Percentiles rank a stretch among this genome's conserved stretches.
Conservation (phyloP, 2,113 vertebrate species). For the Anarrhichthys ocellatus region DNA sequence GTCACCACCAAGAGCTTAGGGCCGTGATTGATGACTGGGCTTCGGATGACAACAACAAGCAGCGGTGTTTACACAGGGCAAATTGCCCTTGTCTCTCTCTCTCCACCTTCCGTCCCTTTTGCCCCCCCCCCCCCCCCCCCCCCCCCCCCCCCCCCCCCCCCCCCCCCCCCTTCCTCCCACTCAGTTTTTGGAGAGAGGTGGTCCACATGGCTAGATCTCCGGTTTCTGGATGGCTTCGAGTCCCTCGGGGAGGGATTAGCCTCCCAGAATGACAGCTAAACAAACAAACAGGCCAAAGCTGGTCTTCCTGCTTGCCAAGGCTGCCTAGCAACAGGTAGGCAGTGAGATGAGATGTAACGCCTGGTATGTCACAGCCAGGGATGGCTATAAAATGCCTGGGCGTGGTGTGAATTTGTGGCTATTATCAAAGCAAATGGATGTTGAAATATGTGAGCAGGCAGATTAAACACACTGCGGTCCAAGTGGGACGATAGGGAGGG, state of each 20-base stretch:
- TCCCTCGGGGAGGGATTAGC: constrained; percentile 73
- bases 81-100: constrained; percentile 77
- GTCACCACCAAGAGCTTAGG: constrained; percentile 63
- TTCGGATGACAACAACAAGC: constrained; percentile 74
- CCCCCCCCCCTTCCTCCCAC: constrained; percentile 1
- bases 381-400: constrained; percentile 60
- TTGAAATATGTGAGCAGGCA: constrained; percentile 35
- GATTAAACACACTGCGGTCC: constrained; percentile 9
- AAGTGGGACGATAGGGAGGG: not conserved
- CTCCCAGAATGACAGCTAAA: constrained; percentile 74
- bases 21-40: constrained; percentile 75
- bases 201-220: constrained; percentile 68
- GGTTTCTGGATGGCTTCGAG: constrained; percentile 66
- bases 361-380: constrained; percentile 36
- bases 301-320: constrained; percentile 63
- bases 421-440: constrained; percentile 32
- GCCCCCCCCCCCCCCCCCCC: not conserved
- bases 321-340: constrained; percentile 83
- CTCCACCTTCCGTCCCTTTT: constrained; percentile 37
- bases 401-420: constrained; percentile 33
- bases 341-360: constrained; percentile 49
- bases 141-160: not conserved
- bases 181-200: constrained; percentile 54
- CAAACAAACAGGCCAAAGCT: constrained; percentile 72
- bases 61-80: constrained; percentile 76